Percentiles rank a stretch among this genome's conserved stretches.
Evolutionary conservation across 2,888 invertebrate genomes (phyloP).

Genomic region (Steinernema hermaphroditum): DNA sequence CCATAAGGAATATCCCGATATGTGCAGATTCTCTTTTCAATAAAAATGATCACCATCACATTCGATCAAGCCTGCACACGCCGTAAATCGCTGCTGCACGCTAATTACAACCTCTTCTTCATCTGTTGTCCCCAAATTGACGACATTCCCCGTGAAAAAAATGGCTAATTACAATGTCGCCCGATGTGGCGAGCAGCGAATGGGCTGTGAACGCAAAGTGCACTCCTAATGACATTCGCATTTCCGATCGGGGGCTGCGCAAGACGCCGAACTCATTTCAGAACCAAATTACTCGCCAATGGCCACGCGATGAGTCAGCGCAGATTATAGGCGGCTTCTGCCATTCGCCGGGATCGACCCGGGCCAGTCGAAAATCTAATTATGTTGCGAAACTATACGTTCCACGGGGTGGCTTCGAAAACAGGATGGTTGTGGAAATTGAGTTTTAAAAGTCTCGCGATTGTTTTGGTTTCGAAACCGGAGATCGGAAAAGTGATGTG

Average conservation of each 20-base stretch:
- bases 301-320: not conserved
- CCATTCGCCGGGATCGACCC: not conserved
- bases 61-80: no score
- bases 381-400: not conserved
- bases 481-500: no score
- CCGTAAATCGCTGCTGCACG: not conserved
- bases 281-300: not conserved
- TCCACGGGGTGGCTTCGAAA: not conserved
- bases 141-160: not conserved
- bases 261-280: not conserved
- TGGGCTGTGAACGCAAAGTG: not conserved
- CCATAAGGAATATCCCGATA: no score
- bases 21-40: no score
- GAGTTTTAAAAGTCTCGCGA: not conserved
- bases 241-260: not conserved
- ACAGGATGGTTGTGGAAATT: not conserved
- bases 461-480: no score
- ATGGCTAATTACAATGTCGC: not conserved
- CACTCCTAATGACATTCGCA: constrained; percentile 11
- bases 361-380: not conserved
- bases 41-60: no score
- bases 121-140: not conserved
- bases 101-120: not conserved
- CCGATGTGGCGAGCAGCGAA: not conserved
- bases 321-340: not conserved